Evolutionary conservation across 37 sponge, comb jelly and placozoan genomes (phyloP).

Genomic region (Diacarnus erythraeanus): DNA sequence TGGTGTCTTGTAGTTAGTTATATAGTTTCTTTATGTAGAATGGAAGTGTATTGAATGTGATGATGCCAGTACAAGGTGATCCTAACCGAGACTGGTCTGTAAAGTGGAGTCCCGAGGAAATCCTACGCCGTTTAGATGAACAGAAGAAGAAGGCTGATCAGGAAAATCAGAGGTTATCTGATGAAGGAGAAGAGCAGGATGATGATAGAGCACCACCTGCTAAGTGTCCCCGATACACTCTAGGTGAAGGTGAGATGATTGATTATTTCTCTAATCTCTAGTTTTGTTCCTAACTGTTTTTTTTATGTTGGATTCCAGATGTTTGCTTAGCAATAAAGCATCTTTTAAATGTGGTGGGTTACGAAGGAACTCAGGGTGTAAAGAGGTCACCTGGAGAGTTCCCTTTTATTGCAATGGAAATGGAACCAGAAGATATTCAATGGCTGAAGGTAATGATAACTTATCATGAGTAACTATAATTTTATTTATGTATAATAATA

Average conservation of each 20-base stretch:
- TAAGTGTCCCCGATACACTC: neutral
- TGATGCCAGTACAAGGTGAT: constrained; percentile 18
- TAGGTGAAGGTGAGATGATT: constrained; percentile 4
- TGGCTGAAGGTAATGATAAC: constrained; percentile 55
- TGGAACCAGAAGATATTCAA: constrained; percentile 53
- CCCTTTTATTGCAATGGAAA: constrained; percentile 22
- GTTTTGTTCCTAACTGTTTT: neutral
- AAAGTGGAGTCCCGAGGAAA: constrained; percentile 26
- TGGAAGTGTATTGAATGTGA: constrained; percentile 11
- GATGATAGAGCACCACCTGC: neutral
- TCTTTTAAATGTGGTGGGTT: constrained; percentile 19
- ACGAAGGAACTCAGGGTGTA: neutral
- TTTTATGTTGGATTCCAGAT: neutral
- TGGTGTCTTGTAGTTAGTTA: too few relatives aligned
- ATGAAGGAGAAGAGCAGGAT: neutral
- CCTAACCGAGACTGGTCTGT: neutral
- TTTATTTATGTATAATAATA: too few relatives aligned
- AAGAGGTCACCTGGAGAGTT: constrained; percentile 1
- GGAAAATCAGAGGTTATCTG: neutral
- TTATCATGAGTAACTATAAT: constrained; percentile 3
- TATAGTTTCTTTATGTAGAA: constrained; percentile 9
- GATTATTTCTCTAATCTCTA: neutral
- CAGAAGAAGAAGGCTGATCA: constrained; percentile 1
- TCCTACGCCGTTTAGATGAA: constrained; percentile 25
- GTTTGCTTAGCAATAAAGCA: constrained; percentile 17